Evolutionary conservation across 2,888 invertebrate genomes (phyloP).

Genomic region (Autographa pulchrina): DNA sequence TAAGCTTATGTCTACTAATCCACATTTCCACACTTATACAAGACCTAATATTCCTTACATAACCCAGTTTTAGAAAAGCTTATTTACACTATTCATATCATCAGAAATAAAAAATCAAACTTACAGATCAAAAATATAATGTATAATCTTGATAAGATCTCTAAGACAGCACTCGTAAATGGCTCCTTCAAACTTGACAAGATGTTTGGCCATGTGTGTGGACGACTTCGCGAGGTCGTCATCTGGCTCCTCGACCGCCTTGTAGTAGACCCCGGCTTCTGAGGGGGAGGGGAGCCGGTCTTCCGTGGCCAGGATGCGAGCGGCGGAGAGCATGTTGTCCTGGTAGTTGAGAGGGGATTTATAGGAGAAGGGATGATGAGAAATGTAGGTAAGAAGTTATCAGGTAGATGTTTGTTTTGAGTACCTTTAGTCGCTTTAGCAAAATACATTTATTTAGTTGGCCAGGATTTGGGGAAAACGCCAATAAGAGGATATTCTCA

Average conservation of each 20-base stretch:
- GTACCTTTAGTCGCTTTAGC: too few relatives aligned
- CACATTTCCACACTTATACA: too few relatives aligned
- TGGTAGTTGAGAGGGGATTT: conserved; percentile 44
- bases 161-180: conserved; percentile 74
- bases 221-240: not conserved
- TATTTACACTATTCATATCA: too few relatives aligned
- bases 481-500: too few relatives aligned
- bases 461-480: not conserved
- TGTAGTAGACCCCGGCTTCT: conserved; percentile 74
- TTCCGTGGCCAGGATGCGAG: conserved; percentile 68
- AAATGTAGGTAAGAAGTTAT: too few relatives aligned
- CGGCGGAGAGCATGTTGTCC: conserved; percentile 84
- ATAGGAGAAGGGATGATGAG: not conserved
- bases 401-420: too few relatives aligned
- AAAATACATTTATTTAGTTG: too few relatives aligned
- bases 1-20: too few relatives aligned
- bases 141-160: conserved; percentile 80
- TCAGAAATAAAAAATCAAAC: conserved; percentile 52
- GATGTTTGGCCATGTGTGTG: conserved; percentile 45
- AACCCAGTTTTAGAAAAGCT: too few relatives aligned
- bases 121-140: conserved; percentile 85
- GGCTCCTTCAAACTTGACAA: conserved; percentile 69
- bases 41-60: too few relatives aligned
- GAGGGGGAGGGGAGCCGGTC: conserved; percentile 71
- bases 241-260: conserved; percentile 58